Evolutionary conservation across 2,113 vertebrate species (phyloP), one percentile per base, ranked within the genome.

Genomic region (Ciconia stormi): DNA sequence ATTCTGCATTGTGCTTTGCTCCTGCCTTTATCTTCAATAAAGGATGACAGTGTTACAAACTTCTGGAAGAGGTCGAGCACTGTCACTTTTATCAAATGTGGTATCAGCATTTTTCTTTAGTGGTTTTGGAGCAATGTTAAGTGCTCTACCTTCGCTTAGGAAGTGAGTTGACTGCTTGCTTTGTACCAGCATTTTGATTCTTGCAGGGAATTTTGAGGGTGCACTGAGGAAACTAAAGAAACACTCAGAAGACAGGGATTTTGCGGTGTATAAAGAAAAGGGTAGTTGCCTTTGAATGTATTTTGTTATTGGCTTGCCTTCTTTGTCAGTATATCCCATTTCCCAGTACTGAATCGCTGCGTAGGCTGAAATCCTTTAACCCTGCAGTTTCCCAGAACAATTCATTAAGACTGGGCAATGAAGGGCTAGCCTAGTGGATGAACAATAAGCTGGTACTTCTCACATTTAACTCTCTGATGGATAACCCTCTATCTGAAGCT

Each of bases 81-180:
- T 83, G 95, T 85, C 78, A 89, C 32, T 95, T 91, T 82, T 91
- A 91, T 96, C 94, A 90, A 80, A 59, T 58, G n/a, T 82, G 29
- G 62, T 93, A 91, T 93, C 93, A 86, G 50, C 62, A 63, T 77
- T 94, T 94, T 90, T 81, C 76, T 90, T 76, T 44, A 61, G 80
- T 76, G 50, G 7, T 49, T 95, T 87, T 84, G 61, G 65, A 96
- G 26, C 66, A 62, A 32, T 1, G 30, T 63, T 65, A 67, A 32
- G 61, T 76, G 61, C 73, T 91, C 53, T 74, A 6, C 67, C 25
- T 72, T 20, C 11, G 30, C 13, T 55, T 81, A 66, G 90, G 22
- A 85, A 90, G 36, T 2, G 30, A 76, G 38, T 2, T 55, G 38
- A 55, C 61, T 76, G 23, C 56, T 62, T 1, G 1, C 26, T 87